These are phyloP conservation scores for Papilio helenus DNA, from an alignment of 1,140 invertebrate genomes.

Conservation along the genomic window DNA sequence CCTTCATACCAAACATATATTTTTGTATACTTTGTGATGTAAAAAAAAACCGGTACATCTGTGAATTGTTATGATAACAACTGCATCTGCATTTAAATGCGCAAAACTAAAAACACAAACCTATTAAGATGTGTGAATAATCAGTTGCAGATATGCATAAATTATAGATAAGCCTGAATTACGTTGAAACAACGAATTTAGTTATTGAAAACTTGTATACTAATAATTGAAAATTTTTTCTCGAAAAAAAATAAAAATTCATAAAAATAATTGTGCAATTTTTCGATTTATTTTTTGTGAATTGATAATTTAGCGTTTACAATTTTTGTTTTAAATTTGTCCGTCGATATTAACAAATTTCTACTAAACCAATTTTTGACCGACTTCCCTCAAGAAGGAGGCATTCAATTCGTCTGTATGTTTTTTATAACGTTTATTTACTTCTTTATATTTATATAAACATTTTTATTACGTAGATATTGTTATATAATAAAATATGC, in stretches of 20 bases:
- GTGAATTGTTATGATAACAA: not conserved
- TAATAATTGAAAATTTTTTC: not conserved
- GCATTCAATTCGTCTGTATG: no score
- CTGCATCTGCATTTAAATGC: not conserved
- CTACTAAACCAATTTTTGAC: no score
- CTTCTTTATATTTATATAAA: not conserved
- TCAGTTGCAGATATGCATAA: not conserved
- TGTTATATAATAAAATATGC: not conserved
- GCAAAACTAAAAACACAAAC: not conserved
- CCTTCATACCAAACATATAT: no score
- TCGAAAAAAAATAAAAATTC: not conserved
- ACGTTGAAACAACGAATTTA: not conserved
- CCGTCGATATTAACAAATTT: no score
- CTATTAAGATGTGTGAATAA: conserved; percentile 8
- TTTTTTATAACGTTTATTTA: no score
- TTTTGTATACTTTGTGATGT: not conserved
- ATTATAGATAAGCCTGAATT: not conserved
- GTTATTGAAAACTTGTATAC: not conserved
- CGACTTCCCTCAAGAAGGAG: no score
- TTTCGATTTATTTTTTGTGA: not conserved
- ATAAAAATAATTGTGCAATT: not conserved
- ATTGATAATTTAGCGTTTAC: not conserved
- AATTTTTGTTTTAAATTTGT: no score
- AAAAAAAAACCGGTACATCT: not conserved
- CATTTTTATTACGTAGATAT: not conserved